Evolutionary conservation across 2,888 invertebrate genomes (phyloP).

Genomic region (Tethea ocularis): DNA sequence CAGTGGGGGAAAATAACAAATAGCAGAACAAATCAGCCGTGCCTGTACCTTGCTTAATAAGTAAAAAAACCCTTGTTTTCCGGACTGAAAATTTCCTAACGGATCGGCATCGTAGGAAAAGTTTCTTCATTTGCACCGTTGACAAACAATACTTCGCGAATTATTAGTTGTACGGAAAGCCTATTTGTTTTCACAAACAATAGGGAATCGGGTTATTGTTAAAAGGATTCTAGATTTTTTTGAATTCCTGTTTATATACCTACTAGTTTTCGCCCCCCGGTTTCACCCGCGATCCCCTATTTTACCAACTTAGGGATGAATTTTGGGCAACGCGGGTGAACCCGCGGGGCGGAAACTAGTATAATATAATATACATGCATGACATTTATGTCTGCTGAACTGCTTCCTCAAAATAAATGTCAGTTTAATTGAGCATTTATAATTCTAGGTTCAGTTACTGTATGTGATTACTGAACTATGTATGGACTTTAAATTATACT

Average conservation of each 20-base stretch:
- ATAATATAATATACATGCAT: too few relatives aligned
- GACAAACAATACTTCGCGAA: neutral
- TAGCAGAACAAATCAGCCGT: conserved; percentile 64
- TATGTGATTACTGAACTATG: neutral
- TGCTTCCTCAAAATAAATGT: neutral
- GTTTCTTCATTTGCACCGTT: conserved; percentile 55
- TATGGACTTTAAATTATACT: neutral
- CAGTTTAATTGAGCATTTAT: neutral
- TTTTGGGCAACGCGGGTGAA: too few relatives aligned
- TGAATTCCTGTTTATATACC: neutral
- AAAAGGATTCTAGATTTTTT: neutral
- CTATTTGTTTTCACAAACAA: neutral
- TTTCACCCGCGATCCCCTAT: too few relatives aligned
- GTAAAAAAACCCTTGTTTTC: conserved; percentile 47
- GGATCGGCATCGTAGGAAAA: conserved; percentile 36
- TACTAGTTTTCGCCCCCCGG: too few relatives aligned
- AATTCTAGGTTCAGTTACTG: neutral
- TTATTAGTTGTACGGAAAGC: neutral
- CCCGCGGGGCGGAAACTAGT: too few relatives aligned
- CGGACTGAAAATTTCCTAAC: conserved; percentile 46
- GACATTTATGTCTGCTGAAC: neutral
- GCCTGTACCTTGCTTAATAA: conserved; percentile 49
- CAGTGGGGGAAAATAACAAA: conserved; percentile 56
- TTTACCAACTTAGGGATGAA: too few relatives aligned
- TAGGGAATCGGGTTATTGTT: neutral